Conservation (phyloP, 2,797 vertebrate species). For the Urocyon cinereoargenteus region DNA sequence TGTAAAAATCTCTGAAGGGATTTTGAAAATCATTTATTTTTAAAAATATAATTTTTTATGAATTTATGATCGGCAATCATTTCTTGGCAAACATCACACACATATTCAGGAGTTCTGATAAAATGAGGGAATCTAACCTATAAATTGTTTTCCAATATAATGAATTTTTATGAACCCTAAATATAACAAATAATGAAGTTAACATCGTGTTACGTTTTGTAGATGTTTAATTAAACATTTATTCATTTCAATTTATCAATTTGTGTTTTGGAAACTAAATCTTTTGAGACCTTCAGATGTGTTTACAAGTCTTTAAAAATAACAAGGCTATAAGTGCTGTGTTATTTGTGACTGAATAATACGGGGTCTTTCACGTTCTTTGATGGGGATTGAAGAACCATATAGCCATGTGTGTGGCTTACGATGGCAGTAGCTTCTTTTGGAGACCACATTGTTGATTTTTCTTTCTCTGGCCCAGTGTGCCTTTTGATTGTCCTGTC, state of each 20-base stretch:
- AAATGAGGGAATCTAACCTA: constrained; percentile 69
- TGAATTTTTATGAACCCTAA: constrained; percentile 69
- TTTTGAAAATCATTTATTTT: constrained; percentile 66
- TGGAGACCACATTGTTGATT: neutral
- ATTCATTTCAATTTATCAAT: constrained; percentile 75
- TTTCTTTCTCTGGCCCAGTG: neutral
- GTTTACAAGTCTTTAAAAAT: constrained; percentile 58
- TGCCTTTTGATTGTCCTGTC: neutral
- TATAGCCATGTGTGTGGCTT: neutral
- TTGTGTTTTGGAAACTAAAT: constrained; percentile 71
- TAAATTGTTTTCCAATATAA: constrained; percentile 76
- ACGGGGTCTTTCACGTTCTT: neutral
- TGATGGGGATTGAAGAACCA: neutral
- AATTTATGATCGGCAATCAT: constrained; percentile 74
- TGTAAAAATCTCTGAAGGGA: constrained; percentile 52
- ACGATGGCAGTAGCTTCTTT: neutral
- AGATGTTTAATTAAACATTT: constrained; percentile 74
- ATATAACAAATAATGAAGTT: constrained; percentile 60
- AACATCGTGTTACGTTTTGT: constrained; percentile 67
- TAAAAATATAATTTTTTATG: constrained; percentile 22
- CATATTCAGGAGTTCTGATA: constrained; percentile 73
- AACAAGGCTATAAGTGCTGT: constrained; percentile 6
- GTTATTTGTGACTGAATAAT: constrained; percentile 14
- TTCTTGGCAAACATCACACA: constrained; percentile 51
- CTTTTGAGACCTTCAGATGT: constrained; percentile 61